Conservation (phyloP, 2,113 vertebrate genomes). For the Cranoglanis bouderius region DNA sequence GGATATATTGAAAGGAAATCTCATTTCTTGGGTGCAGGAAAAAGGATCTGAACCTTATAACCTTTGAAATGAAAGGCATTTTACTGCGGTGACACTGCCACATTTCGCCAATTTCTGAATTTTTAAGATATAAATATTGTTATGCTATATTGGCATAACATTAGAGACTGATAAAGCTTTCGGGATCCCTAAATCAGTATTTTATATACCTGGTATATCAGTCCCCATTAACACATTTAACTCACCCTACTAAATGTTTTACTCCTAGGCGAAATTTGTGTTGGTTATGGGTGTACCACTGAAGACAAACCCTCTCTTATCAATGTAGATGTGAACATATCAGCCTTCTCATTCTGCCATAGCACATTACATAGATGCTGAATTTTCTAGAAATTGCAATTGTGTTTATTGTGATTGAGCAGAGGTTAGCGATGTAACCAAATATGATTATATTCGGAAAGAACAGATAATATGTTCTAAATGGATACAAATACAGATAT, state of each 20-base stretch:
- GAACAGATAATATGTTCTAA: background rate
- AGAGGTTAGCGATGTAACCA: background rate
- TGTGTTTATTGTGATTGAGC: background rate
- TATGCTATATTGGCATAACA: background rate
- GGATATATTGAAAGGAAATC: slow-evolving; percentile 12
- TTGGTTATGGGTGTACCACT: background rate
- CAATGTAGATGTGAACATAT: background rate
- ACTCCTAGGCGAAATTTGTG: background rate
- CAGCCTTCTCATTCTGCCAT: background rate
- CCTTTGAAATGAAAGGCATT: slow-evolving; percentile 10
- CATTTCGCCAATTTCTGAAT: background rate
- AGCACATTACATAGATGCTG: background rate
- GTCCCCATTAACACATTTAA: background rate
- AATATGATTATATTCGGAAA: background rate
- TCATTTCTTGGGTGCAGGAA: background rate
- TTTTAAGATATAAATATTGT: slow-evolving; percentile 7
- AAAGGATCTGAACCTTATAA: slow-evolving; percentile 2
- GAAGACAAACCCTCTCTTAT: background rate
- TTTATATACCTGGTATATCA: background rate
- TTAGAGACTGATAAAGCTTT: background rate
- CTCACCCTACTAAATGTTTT: background rate
- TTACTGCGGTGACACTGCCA: background rate
- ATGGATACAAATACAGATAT: background rate
- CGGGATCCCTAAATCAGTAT: background rate
- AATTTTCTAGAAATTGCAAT: slow-evolving; percentile 1